phyloP scores from a whole-genome alignment of 2,113 vertebrate species.

The Donacobius atricapilla region DNA sequence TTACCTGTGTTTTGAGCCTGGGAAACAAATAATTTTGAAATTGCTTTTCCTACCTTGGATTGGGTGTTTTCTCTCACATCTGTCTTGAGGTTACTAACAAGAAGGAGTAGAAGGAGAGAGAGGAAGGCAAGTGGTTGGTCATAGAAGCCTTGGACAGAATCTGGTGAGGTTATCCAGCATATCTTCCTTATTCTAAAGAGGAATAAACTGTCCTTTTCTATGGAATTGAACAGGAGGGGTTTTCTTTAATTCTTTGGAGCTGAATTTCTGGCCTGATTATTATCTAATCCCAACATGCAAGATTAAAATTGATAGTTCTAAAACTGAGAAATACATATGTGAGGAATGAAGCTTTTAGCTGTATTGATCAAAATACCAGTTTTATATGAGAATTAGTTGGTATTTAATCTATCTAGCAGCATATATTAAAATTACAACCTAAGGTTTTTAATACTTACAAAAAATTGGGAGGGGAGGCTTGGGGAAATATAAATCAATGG shows the following conservation, averaged over 20 bases:
- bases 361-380: slow-evolving; percentile 45
- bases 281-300: not conserved
- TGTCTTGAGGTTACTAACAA: not conserved
- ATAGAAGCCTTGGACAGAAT: not conserved
- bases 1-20: not conserved
- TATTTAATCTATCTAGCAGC: slow-evolving; percentile 42
- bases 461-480: slow-evolving; percentile 4
- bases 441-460: slow-evolving; percentile 11
- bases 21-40: not conserved
- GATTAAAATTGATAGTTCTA: slow-evolving; percentile 23
- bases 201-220: not conserved
- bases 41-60: not conserved
- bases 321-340: not conserved
- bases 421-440: slow-evolving; percentile 43
- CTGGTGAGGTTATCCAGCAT: not conserved
- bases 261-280: not conserved
- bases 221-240: not conserved
- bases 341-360: slow-evolving; percentile 10
- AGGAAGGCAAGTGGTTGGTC: not conserved
- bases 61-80: not conserved
- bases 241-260: not conserved
- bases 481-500: slow-evolving; percentile 38
- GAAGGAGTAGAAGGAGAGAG: not conserved
- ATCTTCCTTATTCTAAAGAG: not conserved
- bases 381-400: slow-evolving; percentile 37